phyloP scores from a whole-genome alignment of 2,113 vertebrate species.

The Donacobius atricapilla region DNA sequence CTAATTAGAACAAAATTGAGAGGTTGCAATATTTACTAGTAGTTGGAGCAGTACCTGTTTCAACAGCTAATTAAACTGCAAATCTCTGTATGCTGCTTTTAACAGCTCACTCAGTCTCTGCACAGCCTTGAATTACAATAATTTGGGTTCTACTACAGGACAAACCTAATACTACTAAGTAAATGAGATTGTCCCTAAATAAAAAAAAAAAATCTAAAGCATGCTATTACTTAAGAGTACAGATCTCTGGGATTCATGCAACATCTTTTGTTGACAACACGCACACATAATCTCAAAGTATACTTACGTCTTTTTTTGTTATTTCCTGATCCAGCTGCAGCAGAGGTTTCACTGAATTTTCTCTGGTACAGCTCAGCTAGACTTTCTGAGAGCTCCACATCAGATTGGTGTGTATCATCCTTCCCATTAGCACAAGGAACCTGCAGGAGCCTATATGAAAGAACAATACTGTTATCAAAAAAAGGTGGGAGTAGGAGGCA shows the following conservation, averaged over 20 bases:
- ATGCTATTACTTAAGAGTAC: background rate
- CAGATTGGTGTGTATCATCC: slow-evolving; percentile 42
- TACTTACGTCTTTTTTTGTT: slow-evolving; percentile 81
- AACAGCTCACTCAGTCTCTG: background rate
- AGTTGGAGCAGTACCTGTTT: background rate
- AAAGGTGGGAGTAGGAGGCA: background rate
- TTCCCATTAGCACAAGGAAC: slow-evolving; percentile 65
- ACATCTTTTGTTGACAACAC: background rate
- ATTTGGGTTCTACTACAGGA: background rate
- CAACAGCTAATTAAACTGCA: background rate
- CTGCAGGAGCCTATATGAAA: slow-evolving; percentile 77
- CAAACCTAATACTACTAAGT: background rate
- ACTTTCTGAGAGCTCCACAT: slow-evolving; percentile 76
- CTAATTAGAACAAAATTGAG: background rate
- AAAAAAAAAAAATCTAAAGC: background rate
- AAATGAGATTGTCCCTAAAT: background rate
- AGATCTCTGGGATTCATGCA: background rate
- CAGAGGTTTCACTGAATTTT: slow-evolving; percentile 59
- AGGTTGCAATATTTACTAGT: background rate
- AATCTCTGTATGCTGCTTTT: background rate
- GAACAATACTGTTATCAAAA: background rate
- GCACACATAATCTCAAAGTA: background rate
- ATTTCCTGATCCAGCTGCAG: slow-evolving; percentile 50
- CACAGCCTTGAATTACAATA: background rate
- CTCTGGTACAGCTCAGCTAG: slow-evolving; percentile 86